Evolutionary conservation across 2,888 invertebrate genomes (phyloP), one percentile per base, ranked within the genome.

Genomic region (Sinopyrophorus schimmeli): DNA sequence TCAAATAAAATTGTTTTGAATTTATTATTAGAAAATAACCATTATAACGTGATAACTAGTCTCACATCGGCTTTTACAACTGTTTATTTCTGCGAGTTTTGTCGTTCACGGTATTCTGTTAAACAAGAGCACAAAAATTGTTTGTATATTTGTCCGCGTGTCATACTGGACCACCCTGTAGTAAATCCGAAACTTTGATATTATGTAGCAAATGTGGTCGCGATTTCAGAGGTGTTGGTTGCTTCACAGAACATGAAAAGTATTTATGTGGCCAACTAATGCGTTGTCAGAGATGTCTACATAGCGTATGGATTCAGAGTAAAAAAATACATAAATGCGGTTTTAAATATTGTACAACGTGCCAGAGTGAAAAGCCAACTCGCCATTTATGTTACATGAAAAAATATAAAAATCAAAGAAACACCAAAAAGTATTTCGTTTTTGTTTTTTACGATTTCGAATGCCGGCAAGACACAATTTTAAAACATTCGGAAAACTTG

Each of bases 401-500:
- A 11, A 27, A 27, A 12, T 12, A 27, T 12, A 12, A 10, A 27
- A 24, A 7, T 14, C 7, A 23, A 35, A 14, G n/a, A 6, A 3
- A 1, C 6, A 5, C 11, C 14, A 23, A 17, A 5, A 23, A 23
- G 24, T n/a, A 15, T 12, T 12, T 21, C 9, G 7, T 26, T 17
- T 26, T 38, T 12, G 24, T 35, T 17, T 35, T 35, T 27, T 38
- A 38, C 7, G 38, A 38, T 16, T 16, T 30, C 3, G 30, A 30
- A 6, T 16, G 30, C 6, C 2, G 14, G 2, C 30, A 30, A 6
- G 16, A 30, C 9, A 30, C n/a, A 3, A 2, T 7, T 5, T 7
- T 30, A 16, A 9, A 15, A 16, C 16, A 10, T 16, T 16, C 9
- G 17, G 6, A 4, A 3, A 27, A 38, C 18, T n/a, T 5, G 6